Percentiles rank a stretch among this genome's conserved stretches.
phyloP scores from a whole-genome alignment of 2,797 vertebrate species.

The Urophycis tenuis region DNA sequence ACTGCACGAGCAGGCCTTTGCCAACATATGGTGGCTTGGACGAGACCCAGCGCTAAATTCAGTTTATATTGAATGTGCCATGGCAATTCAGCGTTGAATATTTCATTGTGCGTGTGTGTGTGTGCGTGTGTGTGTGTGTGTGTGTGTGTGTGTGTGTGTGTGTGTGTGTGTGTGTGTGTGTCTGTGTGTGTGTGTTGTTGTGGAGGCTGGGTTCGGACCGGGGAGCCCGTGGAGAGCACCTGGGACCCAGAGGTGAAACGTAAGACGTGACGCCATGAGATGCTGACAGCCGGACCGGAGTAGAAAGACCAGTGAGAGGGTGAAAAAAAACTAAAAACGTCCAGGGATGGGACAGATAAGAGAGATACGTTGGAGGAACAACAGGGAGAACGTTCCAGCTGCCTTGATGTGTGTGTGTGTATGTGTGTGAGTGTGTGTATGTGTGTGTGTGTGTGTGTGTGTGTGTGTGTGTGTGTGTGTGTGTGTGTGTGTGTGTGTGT shows the following conservation, averaged over 20 bases:
- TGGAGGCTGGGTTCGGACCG: conserved; percentile 50
- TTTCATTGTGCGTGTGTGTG: conserved; percentile 46
- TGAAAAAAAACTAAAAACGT: not conserved
- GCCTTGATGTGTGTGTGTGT: not conserved
- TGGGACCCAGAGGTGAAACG: conserved; percentile 35
- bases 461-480: not conserved
- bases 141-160: conserved; percentile 41
- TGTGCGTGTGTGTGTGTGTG: no score
- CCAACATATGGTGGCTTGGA: conserved; percentile 64
- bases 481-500: not conserved
- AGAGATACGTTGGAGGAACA: not conserved
- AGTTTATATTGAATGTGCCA: conserved; percentile 65
- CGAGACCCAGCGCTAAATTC: conserved; percentile 58
- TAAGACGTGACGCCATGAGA: conserved; percentile 26
- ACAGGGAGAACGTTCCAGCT: not conserved
- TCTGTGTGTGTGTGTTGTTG: not conserved
- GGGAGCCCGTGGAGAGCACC: conserved; percentile 28
- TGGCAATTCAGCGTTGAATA: conserved; percentile 60
- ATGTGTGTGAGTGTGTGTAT: not conserved
- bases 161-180: no score
- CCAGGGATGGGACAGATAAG: not conserved
- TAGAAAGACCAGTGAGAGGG: not conserved
- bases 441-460: not conserved
- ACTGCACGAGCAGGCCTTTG: conserved; percentile 42
- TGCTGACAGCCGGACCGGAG: conserved; percentile 24